phyloP scores from a whole-genome alignment of 2,888 invertebrate species.

The Caenorhabditis sinica region DNA sequence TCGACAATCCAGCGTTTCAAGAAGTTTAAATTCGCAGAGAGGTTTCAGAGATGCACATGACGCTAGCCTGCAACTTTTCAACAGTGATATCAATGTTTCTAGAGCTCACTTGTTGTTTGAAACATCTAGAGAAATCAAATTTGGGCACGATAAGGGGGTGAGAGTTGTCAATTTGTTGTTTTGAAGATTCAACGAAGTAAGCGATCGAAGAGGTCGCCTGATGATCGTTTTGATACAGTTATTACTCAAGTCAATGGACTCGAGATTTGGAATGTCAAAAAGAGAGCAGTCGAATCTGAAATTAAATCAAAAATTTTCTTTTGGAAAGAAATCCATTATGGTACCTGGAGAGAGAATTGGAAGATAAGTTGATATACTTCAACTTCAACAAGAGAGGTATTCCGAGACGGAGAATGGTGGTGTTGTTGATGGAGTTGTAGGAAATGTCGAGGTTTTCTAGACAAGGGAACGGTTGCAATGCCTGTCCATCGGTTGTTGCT shows the following conservation, averaged over 20 bases:
- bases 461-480: constrained; percentile 50
- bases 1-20: constrained; percentile 61
- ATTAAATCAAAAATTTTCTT: background rate
- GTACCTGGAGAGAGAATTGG: constrained; percentile 44
- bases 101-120: constrained; percentile 54
- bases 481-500: constrained; percentile 36
- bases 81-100: background rate
- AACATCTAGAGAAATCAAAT: constrained; percentile 40
- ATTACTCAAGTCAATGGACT: constrained; percentile 71
- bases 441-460: constrained; percentile 62
- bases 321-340: no score
- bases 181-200: constrained; percentile 43
- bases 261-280: constrained; percentile 69
- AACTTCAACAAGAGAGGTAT: constrained; percentile 46
- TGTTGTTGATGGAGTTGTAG: constrained; percentile 49
- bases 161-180: constrained; percentile 60
- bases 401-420: constrained; percentile 53
- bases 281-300: constrained; percentile 68
- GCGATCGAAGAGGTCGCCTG: constrained; percentile 29
- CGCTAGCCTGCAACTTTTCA: constrained; percentile 31
- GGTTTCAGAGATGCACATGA: constrained; percentile 66
- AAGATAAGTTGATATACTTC: constrained; percentile 47
- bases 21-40: constrained; percentile 44
- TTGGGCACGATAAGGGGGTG: constrained; percentile 39
- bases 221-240: constrained; percentile 74